Percentiles rank a stretch among this genome's conserved stretches.
phyloP scores from a whole-genome alignment of 2,113 vertebrate species.

The Papio anubis region DNA sequence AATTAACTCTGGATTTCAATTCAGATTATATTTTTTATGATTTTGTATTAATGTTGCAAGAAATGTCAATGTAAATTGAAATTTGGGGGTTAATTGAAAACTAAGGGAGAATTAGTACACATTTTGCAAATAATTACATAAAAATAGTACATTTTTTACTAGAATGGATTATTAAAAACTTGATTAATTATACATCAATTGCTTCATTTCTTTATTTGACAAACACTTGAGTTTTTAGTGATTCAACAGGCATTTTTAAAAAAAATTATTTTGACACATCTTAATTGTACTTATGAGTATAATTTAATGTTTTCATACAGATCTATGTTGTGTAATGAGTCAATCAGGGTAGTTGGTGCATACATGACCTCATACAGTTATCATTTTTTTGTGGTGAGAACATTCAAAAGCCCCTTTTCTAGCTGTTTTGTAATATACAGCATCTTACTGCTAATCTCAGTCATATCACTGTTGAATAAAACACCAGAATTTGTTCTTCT shows the following conservation, averaged over 20 bases:
- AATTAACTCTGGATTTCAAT: background rate
- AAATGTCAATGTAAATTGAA: background rate
- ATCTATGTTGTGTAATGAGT: background rate
- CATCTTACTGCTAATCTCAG: background rate
- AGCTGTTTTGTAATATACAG: background rate
- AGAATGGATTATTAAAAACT: background rate
- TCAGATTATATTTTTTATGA: background rate
- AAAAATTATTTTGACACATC: background rate
- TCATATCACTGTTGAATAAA: background rate
- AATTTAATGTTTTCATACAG: background rate
- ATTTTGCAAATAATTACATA: background rate
- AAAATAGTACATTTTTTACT: background rate
- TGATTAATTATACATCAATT: background rate
- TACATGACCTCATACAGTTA: background rate
- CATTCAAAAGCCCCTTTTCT: background rate
- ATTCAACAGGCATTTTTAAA: background rate
- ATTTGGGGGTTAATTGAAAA: conserved; percentile 23
- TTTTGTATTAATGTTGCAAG: background rate
- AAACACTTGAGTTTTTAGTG: background rate
- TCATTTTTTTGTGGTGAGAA: background rate
- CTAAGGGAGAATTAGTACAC: background rate
- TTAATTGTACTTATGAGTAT: background rate
- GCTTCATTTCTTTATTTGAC: background rate
- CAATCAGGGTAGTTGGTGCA: background rate
- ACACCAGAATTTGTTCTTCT: background rate